Conservation (phyloP, 2,888 invertebrate species). For the Phalangium opilio region DNA sequence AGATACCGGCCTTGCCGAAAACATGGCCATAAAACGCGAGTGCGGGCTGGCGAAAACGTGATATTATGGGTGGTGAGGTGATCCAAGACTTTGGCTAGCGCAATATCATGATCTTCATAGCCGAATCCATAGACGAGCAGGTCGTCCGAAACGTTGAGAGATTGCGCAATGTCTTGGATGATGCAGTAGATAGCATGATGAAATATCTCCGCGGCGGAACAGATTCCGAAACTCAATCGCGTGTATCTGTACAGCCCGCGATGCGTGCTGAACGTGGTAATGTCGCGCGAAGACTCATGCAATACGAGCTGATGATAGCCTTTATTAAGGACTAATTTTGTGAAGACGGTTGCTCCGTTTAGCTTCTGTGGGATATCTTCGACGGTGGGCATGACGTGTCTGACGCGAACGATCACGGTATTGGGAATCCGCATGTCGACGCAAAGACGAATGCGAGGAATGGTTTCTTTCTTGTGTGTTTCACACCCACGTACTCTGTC, state of each 20-base stretch:
- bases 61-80: no score
- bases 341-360: conserved; percentile 15
- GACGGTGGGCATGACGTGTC: not conserved
- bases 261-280: conserved; percentile 30
- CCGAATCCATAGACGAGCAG: no score
- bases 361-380: not conserved
- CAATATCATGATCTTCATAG: no score
- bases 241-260: conserved; percentile 26
- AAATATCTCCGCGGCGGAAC: conserved; percentile 1
- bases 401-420: not conserved
- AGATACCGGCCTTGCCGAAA: no score
- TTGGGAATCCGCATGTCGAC: not conserved
- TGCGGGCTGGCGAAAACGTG: no score
- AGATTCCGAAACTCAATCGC: not conserved
- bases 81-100: no score
- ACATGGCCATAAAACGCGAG: no score
- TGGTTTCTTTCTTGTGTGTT: no score
- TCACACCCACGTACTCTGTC: not conserved
- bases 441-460: not conserved
- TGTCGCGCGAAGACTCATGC: conserved; percentile 23
- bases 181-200: not conserved
- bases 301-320: conserved; percentile 30
- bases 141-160: not conserved
- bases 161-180: not conserved
- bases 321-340: conserved; percentile 27